These are phyloP conservation scores for Camelus dromedarius DNA, from an alignment of 2,113 vertebrate genomes.

Conservation along the genomic window DNA sequence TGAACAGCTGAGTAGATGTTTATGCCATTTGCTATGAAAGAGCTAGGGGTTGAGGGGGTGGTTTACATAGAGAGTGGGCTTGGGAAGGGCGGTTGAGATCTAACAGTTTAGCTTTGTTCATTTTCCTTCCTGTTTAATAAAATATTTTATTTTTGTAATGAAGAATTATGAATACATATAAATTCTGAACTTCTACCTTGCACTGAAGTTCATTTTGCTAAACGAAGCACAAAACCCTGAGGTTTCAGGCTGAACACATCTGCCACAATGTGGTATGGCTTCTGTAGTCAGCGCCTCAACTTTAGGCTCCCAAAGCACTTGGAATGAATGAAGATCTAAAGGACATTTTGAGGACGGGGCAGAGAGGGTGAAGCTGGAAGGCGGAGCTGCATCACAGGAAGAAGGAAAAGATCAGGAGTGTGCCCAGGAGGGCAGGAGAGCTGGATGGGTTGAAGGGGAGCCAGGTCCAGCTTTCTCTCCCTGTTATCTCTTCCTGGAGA, in stretches of 20 bases:
- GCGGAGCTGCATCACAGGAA: background rate
- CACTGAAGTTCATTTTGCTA: constrained; percentile 3
- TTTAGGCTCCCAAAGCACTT: background rate
- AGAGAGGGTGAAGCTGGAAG: background rate
- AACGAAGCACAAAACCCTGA: background rate
- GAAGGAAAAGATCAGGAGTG: background rate
- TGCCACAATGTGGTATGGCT: background rate
- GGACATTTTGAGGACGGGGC: background rate
- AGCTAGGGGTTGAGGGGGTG: too few species aligned
- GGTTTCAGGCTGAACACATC: background rate
- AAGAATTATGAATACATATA: background rate
- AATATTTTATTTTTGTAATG: background rate
- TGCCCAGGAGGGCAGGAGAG: background rate
- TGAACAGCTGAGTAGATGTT: background rate
- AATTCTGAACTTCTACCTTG: background rate
- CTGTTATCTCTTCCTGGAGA: background rate
- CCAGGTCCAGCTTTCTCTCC: accelerated
- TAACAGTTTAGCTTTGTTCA: background rate
- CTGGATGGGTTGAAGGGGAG: too few species aligned
- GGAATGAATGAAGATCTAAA: background rate
- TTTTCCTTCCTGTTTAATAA: constrained; percentile 37
- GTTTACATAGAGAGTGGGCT: background rate
- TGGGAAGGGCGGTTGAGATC: background rate
- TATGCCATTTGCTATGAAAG: background rate
- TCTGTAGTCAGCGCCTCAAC: accelerated